Evolutionary conservation across 2,888 invertebrate genomes (phyloP).

Genomic region (Carterocephalus palaemon): DNA sequence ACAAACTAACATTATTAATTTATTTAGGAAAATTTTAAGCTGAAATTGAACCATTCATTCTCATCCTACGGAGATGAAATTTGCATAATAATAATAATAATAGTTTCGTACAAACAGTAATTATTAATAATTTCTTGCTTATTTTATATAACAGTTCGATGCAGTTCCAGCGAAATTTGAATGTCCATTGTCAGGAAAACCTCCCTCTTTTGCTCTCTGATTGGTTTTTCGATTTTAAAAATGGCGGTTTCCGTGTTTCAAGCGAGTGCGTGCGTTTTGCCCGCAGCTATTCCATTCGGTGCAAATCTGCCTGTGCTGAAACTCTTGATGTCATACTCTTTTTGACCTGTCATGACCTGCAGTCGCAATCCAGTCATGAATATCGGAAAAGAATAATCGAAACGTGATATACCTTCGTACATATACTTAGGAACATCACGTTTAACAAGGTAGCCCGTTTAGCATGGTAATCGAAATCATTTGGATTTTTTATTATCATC

Average conservation of each 20-base stretch:
- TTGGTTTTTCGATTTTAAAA: slow-evolving; percentile 22
- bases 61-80: too few species aligned
- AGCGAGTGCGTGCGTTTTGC: slow-evolving; percentile 21
- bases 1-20: too few species aligned
- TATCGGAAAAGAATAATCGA: slow-evolving; percentile 9
- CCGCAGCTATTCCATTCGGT: slow-evolving; percentile 18
- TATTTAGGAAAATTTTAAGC: too few species aligned
- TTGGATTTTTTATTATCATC: too few species aligned
- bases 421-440: neutral
- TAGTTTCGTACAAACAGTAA: too few species aligned
- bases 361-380: slow-evolving; percentile 16
- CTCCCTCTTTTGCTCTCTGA: slow-evolving; percentile 9
- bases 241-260: slow-evolving; percentile 22
- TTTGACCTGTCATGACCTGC: slow-evolving; percentile 26
- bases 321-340: slow-evolving; percentile 24
- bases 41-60: too few species aligned
- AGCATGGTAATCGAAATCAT: too few species aligned
- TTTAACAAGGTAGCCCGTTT: too few species aligned
- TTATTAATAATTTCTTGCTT: too few species aligned
- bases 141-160: too few species aligned
- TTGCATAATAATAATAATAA: too few species aligned
- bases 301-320: slow-evolving; percentile 19
- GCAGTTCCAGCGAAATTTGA: slow-evolving; percentile 9
- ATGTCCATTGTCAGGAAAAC: slow-evolving; percentile 13
- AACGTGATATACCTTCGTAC: slow-evolving; percentile 1